phyloP scores from a whole-genome alignment of 30 jellyfish, hydroid and myxozoan species.

The Aurelia aurita complex sp. Pacific region DNA sequence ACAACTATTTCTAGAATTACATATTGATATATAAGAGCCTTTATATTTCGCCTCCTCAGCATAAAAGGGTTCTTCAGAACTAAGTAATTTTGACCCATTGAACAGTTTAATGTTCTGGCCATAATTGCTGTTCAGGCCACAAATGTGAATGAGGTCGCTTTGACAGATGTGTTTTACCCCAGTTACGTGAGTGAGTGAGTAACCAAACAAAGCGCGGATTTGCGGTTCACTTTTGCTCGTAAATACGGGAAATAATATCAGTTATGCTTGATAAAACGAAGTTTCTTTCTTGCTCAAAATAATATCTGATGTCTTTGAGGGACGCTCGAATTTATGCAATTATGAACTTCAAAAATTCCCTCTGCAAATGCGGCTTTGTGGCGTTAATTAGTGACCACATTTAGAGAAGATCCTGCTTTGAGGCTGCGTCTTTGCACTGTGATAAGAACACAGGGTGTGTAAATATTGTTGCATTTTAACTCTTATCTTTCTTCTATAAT shows the following conservation, averaged over 20 bases:
- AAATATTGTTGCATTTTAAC: not conserved
- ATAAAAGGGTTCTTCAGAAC: not conserved
- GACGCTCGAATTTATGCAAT: conserved; percentile 23
- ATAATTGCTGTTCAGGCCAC: not conserved
- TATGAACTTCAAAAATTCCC: conserved; percentile 18
- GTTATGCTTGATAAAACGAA: conserved; percentile 27
- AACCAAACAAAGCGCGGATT: conserved; percentile 38
- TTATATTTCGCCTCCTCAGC: not conserved
- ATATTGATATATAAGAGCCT: too few relatives aligned
- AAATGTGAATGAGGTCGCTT: conserved; percentile 1
- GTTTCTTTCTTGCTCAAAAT: conserved; percentile 20
- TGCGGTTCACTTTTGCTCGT: conserved; percentile 47
- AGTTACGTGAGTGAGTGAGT: not conserved
- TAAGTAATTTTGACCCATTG: not conserved
- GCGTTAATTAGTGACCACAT: conserved; percentile 8
- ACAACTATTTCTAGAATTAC: too few relatives aligned
- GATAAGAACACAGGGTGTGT: not conserved
- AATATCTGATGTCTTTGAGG: conserved; percentile 46
- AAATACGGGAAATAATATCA: conserved; percentile 43
- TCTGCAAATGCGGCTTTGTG: conserved; percentile 14
- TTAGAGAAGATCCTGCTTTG: too few relatives aligned
- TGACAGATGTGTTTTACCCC: conserved; percentile 17
- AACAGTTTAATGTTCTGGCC: not conserved
- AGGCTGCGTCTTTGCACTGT: too few relatives aligned
- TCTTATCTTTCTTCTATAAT: not conserved